A percentile compares a stretch with the other conserved stretches of the same genome.
Conservation (phyloP, 2,797 vertebrate genomes). For the Acropternis orthonyx region DNA sequence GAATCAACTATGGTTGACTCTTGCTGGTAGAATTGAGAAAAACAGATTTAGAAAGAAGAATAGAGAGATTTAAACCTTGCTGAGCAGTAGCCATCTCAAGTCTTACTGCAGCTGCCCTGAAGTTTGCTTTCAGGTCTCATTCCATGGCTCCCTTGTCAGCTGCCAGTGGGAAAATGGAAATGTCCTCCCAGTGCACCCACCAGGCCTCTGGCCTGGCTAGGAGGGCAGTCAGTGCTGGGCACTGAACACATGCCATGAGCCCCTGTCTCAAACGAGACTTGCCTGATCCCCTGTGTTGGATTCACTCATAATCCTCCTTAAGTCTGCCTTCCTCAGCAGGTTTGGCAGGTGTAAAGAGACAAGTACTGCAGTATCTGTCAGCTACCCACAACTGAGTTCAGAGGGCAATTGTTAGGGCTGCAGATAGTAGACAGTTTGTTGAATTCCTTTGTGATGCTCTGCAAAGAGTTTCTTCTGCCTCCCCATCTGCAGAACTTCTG, state of each 20-base stretch:
- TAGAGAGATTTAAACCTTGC: background rate
- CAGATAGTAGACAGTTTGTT: background rate
- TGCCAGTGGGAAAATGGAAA: background rate
- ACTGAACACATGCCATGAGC: background rate
- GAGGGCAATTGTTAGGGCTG: background rate
- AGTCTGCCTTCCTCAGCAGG: background rate
- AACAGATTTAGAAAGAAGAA: background rate
- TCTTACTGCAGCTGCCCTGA: background rate
- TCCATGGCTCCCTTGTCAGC: background rate
- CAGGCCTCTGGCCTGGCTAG: background rate
- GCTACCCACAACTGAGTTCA: background rate
- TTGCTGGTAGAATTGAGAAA: background rate
- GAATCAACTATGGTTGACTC: background rate
- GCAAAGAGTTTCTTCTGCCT: background rate
- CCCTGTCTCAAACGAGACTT: background rate
- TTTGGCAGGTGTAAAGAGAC: background rate
- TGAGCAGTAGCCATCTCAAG: background rate
- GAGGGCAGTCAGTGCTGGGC: background rate
- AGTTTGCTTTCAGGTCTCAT: background rate
- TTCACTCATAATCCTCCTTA: background rate
- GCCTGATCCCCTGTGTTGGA: background rate
- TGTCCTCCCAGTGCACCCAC: accelerated
- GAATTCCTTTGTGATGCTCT: background rate
- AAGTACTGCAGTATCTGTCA: background rate
- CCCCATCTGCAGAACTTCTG: background rate